A percentile compares a stretch with the other conserved stretches of the same genome.
These are phyloP conservation scores for Brachionus asplanchnoidis DNA, from an alignment of 1,140 invertebrate genomes.

Conservation along the genomic window DNA sequence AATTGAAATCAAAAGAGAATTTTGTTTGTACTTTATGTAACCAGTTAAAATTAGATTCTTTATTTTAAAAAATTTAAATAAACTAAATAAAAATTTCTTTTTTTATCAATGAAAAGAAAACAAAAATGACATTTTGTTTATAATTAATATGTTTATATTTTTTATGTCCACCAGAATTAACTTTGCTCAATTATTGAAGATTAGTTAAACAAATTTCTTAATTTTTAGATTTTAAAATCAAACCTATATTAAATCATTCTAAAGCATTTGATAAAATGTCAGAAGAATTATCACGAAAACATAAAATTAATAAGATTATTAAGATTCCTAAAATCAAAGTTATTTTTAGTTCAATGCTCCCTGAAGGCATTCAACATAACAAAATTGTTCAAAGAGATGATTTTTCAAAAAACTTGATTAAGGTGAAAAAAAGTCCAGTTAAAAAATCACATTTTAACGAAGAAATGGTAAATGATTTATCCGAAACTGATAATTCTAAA, in stretches of 20 bases:
- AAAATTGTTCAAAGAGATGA: not conserved
- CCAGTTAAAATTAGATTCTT: not conserved
- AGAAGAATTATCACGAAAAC: not conserved
- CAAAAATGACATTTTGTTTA: not conserved
- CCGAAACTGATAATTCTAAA: not conserved
- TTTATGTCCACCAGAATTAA: not conserved
- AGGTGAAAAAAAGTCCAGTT: not conserved
- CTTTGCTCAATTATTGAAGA: not conserved
- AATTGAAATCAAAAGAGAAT: not conserved
- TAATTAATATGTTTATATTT: not conserved
- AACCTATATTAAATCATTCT: not conserved
- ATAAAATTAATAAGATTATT: not conserved
- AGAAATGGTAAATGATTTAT: not conserved
- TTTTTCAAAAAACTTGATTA: not conserved
- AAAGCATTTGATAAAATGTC: not conserved
- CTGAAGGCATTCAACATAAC: not conserved
- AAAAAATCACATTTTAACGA: not conserved
- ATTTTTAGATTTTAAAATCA: not conserved
- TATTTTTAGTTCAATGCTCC: not conserved
- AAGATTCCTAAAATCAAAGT: not conserved
- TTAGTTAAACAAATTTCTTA: not conserved
- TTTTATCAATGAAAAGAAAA: not conserved
- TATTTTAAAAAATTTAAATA: not conserved
- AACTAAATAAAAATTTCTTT: not conserved
- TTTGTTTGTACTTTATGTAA: not conserved